Base-by-base conservation (phyloP, 2,113 vertebrate genomes). In the Limanda limanda region DNA sequence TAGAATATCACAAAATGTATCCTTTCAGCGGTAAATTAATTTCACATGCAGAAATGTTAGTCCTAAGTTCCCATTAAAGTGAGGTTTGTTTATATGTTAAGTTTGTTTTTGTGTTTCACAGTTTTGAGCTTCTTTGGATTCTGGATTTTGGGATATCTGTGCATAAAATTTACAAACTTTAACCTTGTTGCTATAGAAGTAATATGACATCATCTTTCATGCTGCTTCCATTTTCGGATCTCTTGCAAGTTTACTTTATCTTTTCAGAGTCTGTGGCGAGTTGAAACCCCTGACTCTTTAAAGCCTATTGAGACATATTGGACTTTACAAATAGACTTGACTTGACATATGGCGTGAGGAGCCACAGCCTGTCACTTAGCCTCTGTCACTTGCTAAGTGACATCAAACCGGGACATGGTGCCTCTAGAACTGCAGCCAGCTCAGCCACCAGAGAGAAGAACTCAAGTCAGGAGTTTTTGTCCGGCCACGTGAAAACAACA, bases 361-460 rank as follows among this genome's bases (percentile, higher is more conserved):
- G 74, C 63, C 52, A 20, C 55, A 54, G 66, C 62, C 79, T 69
- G 79, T 81, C 84, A 78, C 77, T 86, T 76, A 74, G 79, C 77
- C 77, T 81, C 77, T 37, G 66, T 60, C 81, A 74, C 62, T 85
- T 24, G 61, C 71, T 82, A 73, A 79, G 79, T 85, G 76, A 83
- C 81, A 84, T 78, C 69, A 59, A 67, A 45, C 57, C 47, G 71
- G 59, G 73, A 80, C 52, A 52, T 15, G 25, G 68, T 54, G 71
- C 68, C 23, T 58, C 31, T 85, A 23, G 3, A 63, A 69, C 67
- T 76, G 62, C 66, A 60, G 67, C 67, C 35, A 63, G 20, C 54
- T 70, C 56, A 42, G 74, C 68, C 74, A 47, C 68, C 3, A 52
- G 62, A 69, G 63, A 76, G 25, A 55, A 27, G 10, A 51, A 9